phyloP scores from a whole-genome alignment of 1,140 invertebrate genomes.

The Pemphigus obesinymphae region DNA sequence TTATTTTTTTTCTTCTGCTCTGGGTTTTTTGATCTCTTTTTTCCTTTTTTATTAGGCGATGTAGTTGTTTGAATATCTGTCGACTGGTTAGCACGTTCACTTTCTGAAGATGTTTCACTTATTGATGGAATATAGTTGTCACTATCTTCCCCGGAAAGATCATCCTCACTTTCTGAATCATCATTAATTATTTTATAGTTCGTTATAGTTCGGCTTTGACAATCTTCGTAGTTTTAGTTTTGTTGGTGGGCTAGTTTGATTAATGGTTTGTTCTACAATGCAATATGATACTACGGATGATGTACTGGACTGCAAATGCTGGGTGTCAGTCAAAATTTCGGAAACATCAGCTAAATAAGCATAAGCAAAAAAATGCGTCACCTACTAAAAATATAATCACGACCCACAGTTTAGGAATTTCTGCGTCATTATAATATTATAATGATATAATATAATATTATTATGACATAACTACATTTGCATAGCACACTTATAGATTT shows the following conservation, averaged over 20 bases:
- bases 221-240: neutral
- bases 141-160: neutral
- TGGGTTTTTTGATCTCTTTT: slow-evolving; percentile 12
- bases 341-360: neutral
- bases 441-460: neutral
- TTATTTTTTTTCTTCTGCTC: slow-evolving; percentile 8
- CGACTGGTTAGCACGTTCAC: neutral
- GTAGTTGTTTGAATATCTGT: neutral
- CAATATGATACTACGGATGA: neutral
- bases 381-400: no score
- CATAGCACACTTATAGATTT: neutral
- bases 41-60: neutral
- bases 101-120: slow-evolving; percentile 7
- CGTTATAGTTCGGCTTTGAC: neutral
- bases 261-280: neutral
- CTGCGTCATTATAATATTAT: neutral
- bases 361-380: neutral
- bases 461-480: neutral
- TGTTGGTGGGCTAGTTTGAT: neutral
- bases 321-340: neutral
- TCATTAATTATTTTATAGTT: neutral
- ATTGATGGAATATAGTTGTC: slow-evolving; percentile 6
- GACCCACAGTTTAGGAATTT: no score
- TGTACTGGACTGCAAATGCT: neutral
- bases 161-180: neutral